These are phyloP conservation scores for Chascanopsetta lugubris DNA, from an alignment of 2,113 vertebrate genomes.

Conservation along the genomic window DNA sequence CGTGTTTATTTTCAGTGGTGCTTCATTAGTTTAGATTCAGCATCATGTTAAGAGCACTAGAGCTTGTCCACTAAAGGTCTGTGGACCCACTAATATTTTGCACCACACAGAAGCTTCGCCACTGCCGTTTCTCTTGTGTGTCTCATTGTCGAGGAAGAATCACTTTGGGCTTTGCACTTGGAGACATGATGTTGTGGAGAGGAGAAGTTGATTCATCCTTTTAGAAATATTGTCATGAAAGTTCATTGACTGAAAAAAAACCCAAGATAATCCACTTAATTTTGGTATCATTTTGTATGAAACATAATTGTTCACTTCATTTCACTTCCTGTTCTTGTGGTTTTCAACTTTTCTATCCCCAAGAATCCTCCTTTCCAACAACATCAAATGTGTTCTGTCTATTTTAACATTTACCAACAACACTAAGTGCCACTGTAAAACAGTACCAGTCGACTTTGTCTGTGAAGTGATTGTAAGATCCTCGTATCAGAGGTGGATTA, in stretches of 20 bases:
- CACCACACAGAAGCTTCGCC: constrained; percentile 27
- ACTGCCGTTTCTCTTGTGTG: constrained; percentile 16
- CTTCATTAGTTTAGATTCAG: not conserved
- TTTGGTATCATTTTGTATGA: not conserved
- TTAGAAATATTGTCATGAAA: not conserved
- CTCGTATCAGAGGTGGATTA: not conserved
- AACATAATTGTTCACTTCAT: not conserved
- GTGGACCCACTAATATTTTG: constrained; percentile 13
- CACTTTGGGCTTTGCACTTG: constrained; percentile 12
- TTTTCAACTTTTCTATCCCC: constrained; percentile 13
- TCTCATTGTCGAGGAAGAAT: constrained; percentile 1
- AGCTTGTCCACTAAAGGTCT: constrained; percentile 28
- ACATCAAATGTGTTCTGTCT: constrained; percentile 13
- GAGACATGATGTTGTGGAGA: constrained; percentile 31
- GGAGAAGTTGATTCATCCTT: constrained; percentile 14
- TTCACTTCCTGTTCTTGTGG: not conserved
- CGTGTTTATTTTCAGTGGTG: not conserved
- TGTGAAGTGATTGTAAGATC: not conserved
- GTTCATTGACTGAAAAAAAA: not conserved
- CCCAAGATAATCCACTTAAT: not conserved
- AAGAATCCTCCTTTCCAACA: constrained; percentile 16
- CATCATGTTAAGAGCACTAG: constrained; percentile 19
- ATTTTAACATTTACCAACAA: not conserved
- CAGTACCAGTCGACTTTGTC: not conserved
- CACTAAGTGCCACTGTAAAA: not conserved